Conservation (phyloP, 2,888 invertebrate species). For the Cataglyphis cursor region DNA sequence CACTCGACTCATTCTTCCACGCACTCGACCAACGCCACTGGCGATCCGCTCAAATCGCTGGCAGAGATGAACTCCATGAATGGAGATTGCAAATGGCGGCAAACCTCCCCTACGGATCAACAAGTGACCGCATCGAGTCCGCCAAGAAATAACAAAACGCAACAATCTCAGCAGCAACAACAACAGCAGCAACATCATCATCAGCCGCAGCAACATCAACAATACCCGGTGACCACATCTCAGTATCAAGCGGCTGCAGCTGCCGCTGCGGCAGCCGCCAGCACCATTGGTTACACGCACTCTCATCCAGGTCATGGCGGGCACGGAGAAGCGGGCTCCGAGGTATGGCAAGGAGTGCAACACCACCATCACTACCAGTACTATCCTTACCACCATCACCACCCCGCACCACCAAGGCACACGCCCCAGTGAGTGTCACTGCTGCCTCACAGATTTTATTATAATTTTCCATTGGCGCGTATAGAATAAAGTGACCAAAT, state of each 20-base stretch:
- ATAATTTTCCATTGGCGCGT: constrained; percentile 66
- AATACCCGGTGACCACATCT: constrained; percentile 82
- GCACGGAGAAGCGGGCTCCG: constrained; percentile 87
- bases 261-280: constrained; percentile 70
- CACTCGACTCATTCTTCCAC: constrained; percentile 83
- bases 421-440: constrained; percentile 89
- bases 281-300: constrained; percentile 82
- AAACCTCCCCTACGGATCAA: constrained; percentile 83
- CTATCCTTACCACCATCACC: constrained; percentile 90
- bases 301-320: constrained; percentile 85
- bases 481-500: constrained; percentile 18
- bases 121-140: constrained; percentile 84
- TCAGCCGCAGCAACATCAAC: constrained; percentile 82
- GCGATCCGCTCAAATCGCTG: constrained; percentile 87
- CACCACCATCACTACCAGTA: constrained; percentile 90
- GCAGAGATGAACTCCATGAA: constrained; percentile 87
- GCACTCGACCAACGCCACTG: constrained; percentile 79
- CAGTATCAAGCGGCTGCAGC: constrained; percentile 80
- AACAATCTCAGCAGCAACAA: constrained; percentile 80
- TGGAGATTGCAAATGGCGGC: constrained; percentile 87
- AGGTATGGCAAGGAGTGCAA: constrained; percentile 89
- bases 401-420: constrained; percentile 87
- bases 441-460: constrained; percentile 83
- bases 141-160: constrained; percentile 83
- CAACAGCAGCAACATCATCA: constrained; percentile 82